Base-by-base conservation (phyloP, 2,113 vertebrate genomes). In the Dolichotis patagonum region DNA sequence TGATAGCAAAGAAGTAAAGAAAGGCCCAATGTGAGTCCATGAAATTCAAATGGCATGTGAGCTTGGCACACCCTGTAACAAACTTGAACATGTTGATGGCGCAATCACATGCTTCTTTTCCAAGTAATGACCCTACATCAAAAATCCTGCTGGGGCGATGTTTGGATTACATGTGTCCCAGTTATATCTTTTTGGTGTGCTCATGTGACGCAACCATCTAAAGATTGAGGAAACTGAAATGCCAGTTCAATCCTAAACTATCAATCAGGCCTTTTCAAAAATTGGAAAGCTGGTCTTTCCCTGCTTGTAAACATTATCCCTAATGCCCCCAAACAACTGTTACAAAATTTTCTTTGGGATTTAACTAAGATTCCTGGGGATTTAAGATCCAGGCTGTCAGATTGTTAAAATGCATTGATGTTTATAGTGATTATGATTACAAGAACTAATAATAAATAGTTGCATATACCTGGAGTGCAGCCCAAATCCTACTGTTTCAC, bases 391-490 rank as follows among this genome's bases (percentile, higher is more conserved):
- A 24, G 38, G 73, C 93, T 97, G 95, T 86, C 94, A 97, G 95
- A 96, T 22, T 98, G 94, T 96, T 98, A 96, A 96, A 97, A 93
- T 96, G 91, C 67, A 94, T 96, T 98, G 91, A 94, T 97, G 96
- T 98, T 97, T 97, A 96, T 91, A 97, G 98, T 98, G 97, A 97
- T 98, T 97, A 97, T 97, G 97, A 97, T 96, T 97, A 97, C 5
- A 2, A 95, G 91, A 96, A 97, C 96, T 96, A 98, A 98, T 97
- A 97, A 97, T 97, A 97, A 97, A 97, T 97, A 88, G 90, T 97
- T 91, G 65, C 60, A 84, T 97, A 96, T 94, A 96, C 24, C 85
- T 98, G 97, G 96, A 96, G 67, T 3, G 4, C 67, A 96, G 95
- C 96, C 96, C 92, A 95, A 85, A 95, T 94, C 92, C 95, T 97